Base-by-base conservation (phyloP, 2,888 invertebrate genomes). In the Leistus spinibarbis region DNA sequence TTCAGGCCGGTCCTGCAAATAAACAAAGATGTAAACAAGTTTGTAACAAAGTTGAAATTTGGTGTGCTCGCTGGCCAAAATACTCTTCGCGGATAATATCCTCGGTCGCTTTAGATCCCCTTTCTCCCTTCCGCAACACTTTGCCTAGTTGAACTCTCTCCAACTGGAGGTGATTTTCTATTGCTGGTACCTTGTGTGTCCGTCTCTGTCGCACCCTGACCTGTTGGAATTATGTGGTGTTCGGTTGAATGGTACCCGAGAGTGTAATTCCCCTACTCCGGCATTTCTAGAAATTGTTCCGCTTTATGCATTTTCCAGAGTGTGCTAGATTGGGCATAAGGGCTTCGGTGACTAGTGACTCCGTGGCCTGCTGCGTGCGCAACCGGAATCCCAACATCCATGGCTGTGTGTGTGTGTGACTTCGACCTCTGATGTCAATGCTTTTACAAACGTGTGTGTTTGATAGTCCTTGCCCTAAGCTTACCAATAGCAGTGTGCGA, bases 221-320 rank as follows among this genome's bases (percentile, higher is more conserved):
- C 80, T 80, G 79, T 79, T 78, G 79, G 78, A 80, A 79, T 77
- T 76, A 79, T 79, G 79, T 79, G 79, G 79, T 79, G 78, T 79
- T 80, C 76, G 77, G 76, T 73, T 69, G 66, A 78, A 80, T 78
- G 76, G 79, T 77, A 73, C 81, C 79, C 81, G 27, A 57, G 81
- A 79, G 81, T 79, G 78, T 77, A 78, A 79, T 80, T 80, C 78
- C 71, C 78, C 76, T 76, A 78, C 78, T 77, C 40, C 13, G 78
- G 78, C 78, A 78, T 78, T 77, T 78, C 76, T 73, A 77, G 79
- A 77, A 80, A 80, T 80, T 80, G 80, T 80, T 80, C 79, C 80
- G 79, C 79, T 79, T 80, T 79, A 80, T 79, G 79, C 79, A 79
- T 79, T 80, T 80, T 80, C 79, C 79, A 78, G 78, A 77, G 79